These are phyloP conservation scores for Tenebrosternarchus preto DNA, from an alignment of 2,113 vertebrate genomes.

Conservation along the genomic window DNA sequence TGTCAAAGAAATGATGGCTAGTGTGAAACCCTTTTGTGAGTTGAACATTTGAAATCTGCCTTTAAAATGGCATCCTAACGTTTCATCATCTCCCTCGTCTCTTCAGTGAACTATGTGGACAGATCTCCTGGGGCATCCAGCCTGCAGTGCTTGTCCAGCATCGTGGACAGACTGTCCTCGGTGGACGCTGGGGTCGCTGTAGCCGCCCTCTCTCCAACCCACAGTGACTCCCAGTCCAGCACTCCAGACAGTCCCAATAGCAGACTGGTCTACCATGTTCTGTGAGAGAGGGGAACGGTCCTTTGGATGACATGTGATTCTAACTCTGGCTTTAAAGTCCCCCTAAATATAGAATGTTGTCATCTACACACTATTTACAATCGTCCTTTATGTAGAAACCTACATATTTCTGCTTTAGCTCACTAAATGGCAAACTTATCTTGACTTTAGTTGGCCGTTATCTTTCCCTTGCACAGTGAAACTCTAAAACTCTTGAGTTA, in stretches of 20 bases:
- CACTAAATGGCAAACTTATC: too few relatives aligned
- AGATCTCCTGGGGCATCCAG: slow-evolving; percentile 82
- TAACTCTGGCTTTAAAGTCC: neutral
- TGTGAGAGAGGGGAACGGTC: slow-evolving; percentile 72
- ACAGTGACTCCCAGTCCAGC: slow-evolving; percentile 81
- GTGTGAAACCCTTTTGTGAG: neutral
- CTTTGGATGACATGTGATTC: neutral
- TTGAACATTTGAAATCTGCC: too few relatives aligned
- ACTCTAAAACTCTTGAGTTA: neutral
- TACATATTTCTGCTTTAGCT: neutral
- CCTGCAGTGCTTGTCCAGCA: slow-evolving; percentile 93
- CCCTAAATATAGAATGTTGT: neutral
- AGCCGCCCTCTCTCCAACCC: slow-evolving; percentile 75
- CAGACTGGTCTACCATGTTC: slow-evolving; percentile 88
- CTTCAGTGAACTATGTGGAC: slow-evolving; percentile 69
- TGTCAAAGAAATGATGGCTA: too few relatives aligned
- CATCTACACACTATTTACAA: neutral
- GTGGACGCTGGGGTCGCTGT: slow-evolving; percentile 70
- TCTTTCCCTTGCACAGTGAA: neutral
- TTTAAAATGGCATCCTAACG: too few relatives aligned
- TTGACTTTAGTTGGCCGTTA: neutral
- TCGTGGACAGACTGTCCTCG: slow-evolving; percentile 90
- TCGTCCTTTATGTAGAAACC: neutral
- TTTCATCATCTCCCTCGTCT: neutral
- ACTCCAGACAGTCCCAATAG: slow-evolving; percentile 79